phyloP scores from a whole-genome alignment of 2,888 invertebrate species.

The Phengaris arion region DNA sequence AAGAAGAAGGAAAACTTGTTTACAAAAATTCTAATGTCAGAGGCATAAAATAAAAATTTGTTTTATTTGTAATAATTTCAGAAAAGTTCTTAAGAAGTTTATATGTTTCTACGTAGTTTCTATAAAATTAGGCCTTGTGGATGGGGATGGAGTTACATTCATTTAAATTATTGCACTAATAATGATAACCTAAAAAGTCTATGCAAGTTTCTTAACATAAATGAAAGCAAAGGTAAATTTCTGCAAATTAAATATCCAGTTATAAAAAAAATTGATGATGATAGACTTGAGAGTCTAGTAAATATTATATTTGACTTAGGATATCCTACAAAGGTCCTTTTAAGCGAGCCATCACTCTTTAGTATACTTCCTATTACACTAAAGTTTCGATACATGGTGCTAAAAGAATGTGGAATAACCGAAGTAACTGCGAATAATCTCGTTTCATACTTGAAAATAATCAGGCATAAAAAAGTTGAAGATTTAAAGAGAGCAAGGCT shows the following conservation, averaged over 20 bases:
- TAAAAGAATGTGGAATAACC: conserved; percentile 65
- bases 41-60: background rate
- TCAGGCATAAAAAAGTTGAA: conserved; percentile 58
- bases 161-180: conserved; percentile 30
- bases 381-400: conserved; percentile 59
- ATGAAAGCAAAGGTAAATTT: conserved; percentile 54
- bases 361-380: conserved; percentile 61
- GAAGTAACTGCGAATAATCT: conserved; percentile 49
- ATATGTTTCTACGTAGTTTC: conserved; percentile 37
- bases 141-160: conserved; percentile 30
- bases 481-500: conserved; percentile 53
- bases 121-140: conserved; percentile 32
- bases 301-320: conserved; percentile 56
- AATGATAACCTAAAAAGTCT: conserved; percentile 44
- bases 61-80: background rate
- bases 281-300: conserved; percentile 49
- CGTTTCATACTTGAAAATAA: conserved; percentile 53
- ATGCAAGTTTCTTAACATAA: conserved; percentile 55
- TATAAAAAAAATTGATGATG: conserved; percentile 52
- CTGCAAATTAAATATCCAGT: conserved; percentile 60
- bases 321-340: conserved; percentile 48
- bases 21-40: background rate
- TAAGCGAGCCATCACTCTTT: conserved; percentile 59
- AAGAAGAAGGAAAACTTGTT: background rate
- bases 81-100: background rate